Percentiles rank a stretch among this genome's conserved stretches.
Conservation (phyloP, 2,797 vertebrate genomes). For the Fundulus diaphanus region DNA sequence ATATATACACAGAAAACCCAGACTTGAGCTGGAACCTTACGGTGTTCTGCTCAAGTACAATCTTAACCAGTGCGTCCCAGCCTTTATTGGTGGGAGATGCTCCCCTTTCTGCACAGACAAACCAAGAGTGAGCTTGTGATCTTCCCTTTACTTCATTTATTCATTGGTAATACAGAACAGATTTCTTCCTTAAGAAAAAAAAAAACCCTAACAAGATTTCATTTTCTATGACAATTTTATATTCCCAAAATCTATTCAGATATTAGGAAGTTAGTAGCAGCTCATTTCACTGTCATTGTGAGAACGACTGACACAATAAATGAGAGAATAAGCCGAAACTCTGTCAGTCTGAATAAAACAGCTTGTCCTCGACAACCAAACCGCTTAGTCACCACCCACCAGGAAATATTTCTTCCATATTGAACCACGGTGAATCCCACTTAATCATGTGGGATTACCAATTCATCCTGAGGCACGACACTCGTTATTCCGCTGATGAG, state of each 20-base stretch:
- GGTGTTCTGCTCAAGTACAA: neutral
- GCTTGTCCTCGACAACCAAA: neutral
- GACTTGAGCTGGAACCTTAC: neutral
- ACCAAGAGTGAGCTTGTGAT: neutral
- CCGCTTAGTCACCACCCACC: neutral
- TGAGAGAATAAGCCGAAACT: neutral
- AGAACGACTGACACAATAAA: neutral
- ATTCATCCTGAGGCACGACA: neutral
- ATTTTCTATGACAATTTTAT: neutral
- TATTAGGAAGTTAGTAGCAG: neutral
- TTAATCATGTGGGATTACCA: neutral
- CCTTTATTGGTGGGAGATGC: neutral
- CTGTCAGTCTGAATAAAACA: neutral
- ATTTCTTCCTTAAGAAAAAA: neutral
- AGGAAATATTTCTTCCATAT: slow-evolving; percentile 1
- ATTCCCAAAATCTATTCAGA: neutral
- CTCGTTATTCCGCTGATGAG: too few relatives aligned
- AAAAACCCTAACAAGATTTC: neutral
- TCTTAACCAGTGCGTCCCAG: neutral
- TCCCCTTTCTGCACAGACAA: neutral
- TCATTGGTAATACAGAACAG: neutral
- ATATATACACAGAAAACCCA: too few relatives aligned
- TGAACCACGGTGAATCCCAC: neutral
- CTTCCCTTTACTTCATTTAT: neutral
- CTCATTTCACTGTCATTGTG: too few relatives aligned